Base-by-base conservation (phyloP, 2,888 invertebrate genomes). In the Brenthis daphne region DNA sequence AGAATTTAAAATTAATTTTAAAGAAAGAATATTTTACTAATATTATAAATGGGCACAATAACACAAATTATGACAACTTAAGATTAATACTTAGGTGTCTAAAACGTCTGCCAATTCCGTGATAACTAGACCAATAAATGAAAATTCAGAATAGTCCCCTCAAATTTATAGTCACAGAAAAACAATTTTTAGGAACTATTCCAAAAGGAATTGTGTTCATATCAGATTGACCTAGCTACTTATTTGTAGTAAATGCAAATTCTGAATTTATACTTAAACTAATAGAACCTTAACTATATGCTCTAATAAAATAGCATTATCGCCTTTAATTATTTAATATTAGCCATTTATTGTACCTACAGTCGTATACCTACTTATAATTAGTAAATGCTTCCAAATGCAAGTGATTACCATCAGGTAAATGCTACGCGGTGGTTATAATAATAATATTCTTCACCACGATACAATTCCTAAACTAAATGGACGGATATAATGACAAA, bases 341-440 rank as follows among this genome's bases (percentile, higher is more conserved):
- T 68, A 68, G 37, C 37, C 37, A 67, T 68, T 69, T 51, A 53
- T 75, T 74, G 74, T 75, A 75, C 72, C 68, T 75, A 74, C 73
- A 77, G 68, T 71, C 65, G 70, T 77, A 77, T 70, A 76, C 66
- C 75, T 77, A 75, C 74, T 77, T 78, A 77, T 70, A 74, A 75
- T 69, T 77, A 85, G 79, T 86, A 86, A 87, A 90, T 89, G 89
- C 88, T 86, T 84, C 77, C 86, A 90, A 90, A 90, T 90, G 89
- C 89, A 88, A 88, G 87, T 82, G 83, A 83, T 87, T 88, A 88
- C 82, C 78, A 83, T 86, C 85, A 85, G 84, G 83, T 88, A 87
- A 88, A 88, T 85, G 82, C 85, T 85, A 84, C 86, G 86, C 91
- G 92, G 91, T 91, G 92, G 91, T 91, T 86, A 88, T 66, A 73